Evolutionary conservation across 1,140 invertebrate species (phyloP).

Genomic region (Magallana gigas): DNA sequence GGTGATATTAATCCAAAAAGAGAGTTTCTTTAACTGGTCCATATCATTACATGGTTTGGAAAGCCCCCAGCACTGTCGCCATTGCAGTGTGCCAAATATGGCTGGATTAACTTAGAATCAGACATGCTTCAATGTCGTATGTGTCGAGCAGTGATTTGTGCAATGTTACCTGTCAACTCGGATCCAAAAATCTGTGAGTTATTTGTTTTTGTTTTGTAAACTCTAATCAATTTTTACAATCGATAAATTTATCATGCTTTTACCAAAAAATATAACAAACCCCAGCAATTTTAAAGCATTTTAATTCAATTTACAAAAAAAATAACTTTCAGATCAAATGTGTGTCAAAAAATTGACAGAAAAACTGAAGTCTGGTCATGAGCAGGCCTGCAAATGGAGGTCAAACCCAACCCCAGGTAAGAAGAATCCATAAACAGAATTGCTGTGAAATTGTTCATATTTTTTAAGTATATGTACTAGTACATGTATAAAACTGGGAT

Average conservation of each 20-base stretch:
- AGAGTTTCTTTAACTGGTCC: not conserved
- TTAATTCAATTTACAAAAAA: not conserved
- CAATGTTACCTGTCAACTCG: not conserved
- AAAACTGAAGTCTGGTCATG: constrained; percentile 24
- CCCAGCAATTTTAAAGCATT: not conserved
- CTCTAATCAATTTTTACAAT: too few species aligned
- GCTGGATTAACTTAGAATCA: constrained; percentile 26
- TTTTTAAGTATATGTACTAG: too few species aligned
- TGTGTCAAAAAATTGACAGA: constrained; percentile 32
- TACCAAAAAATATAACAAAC: too few species aligned
- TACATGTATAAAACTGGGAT: too few species aligned
- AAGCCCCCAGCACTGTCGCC: constrained; percentile 2
- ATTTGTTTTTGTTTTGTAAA: not conserved
- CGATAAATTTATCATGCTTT: too few species aligned
- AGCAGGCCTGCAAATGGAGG: constrained; percentile 29
- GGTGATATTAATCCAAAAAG: too few species aligned
- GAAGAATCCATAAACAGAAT: not conserved
- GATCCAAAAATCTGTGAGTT: constrained; percentile 26
- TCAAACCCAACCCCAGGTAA: constrained; percentile 37
- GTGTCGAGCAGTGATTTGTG: constrained; percentile 25
- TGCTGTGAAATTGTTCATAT: too few species aligned
- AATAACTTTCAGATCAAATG: not conserved
- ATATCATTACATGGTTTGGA: constrained; percentile 37
- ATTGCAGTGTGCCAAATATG: constrained; percentile 19
- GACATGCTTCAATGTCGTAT: constrained; percentile 33